Evolutionary conservation across 2,797 vertebrate genomes (phyloP).

Genomic region (Darevskia nairensis): DNA sequence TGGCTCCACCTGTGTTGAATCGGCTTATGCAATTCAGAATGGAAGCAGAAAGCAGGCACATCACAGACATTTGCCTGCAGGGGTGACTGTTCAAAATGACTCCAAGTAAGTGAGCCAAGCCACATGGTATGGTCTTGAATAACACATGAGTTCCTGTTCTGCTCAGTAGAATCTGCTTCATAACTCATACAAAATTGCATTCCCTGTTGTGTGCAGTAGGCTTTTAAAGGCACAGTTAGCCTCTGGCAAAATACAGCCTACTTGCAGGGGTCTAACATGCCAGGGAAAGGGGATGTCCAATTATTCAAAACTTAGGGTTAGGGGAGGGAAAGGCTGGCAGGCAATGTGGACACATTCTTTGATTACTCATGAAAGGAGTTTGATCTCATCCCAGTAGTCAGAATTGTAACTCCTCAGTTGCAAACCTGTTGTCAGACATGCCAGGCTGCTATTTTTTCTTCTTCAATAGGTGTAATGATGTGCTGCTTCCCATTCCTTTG

Average conservation of each 20-base stretch:
- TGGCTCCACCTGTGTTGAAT: background rate
- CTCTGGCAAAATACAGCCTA: background rate
- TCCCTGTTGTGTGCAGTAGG: background rate
- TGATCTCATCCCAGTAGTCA: background rate
- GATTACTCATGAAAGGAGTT: conserved; percentile 9
- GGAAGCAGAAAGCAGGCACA: background rate
- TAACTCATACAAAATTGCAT: background rate
- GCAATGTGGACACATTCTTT: conserved; percentile 1
- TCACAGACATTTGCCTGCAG: background rate
- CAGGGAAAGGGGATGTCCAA: accelerated
- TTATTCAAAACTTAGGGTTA: background rate
- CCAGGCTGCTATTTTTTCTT: background rate
- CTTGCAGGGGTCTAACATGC: background rate
- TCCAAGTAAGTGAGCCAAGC: background rate
- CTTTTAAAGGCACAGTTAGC: background rate
- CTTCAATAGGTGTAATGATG: too few relatives aligned
- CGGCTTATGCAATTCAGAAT: background rate
- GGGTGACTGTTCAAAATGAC: background rate
- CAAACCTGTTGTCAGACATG: conserved; percentile 22
- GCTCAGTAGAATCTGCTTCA: conserved; percentile 22
- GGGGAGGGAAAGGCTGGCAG: conserved; percentile 10
- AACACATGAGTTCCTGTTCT: background rate
- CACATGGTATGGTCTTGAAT: background rate
- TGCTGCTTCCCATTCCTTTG: too few relatives aligned
- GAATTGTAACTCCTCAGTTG: conserved; percentile 28